Base-by-base conservation (phyloP, 23 tunicate species). In the Aplidium turbinatum region DNA sequence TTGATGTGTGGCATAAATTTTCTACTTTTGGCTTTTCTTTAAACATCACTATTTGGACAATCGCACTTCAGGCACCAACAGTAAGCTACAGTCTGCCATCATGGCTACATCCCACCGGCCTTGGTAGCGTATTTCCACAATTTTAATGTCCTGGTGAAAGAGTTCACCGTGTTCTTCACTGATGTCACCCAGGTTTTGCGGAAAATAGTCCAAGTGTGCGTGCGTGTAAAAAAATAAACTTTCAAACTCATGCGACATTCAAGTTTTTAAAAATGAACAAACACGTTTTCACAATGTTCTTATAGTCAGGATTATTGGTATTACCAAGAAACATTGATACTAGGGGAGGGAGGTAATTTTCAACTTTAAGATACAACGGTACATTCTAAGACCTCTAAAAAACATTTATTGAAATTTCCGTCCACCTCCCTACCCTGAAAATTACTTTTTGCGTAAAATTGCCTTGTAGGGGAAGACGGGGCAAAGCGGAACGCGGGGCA, bases 31-130 rank as follows among this genome's bases (percentile, higher is more conserved):
- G 35, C 58, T 70, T 47, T 70, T 70, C 76, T 47, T 70, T 58
- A 35, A 24, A 22, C 58, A n/a, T 70, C 76, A 70, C 46, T 70
- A 70, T 45, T 47, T 58, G 18, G 20, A 47, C 67, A 74, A 57
- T 74, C 67, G 66, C 79, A 50, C 38, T 74, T 56, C 67, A 56
- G 79, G 51, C 66, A 74, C 76, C 58, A 70, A 47, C 76, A 70
- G 76, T 46, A n/a, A n/a, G n/a, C n/a, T n/a, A n/a, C n/a, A 70
- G 76, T 70, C 76, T 68, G 67, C 79, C 79, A 74, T 57, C 79
- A 74, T 74, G 52, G 35, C 29, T 46, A 70, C 76, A 70, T 47
- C 58, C 76, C 76, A 70, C 47, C 76, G 58, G 7, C 76, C 76
- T 70, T 70, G 76, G 58, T 70, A 70, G 35, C 76, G 76, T 6